Evolutionary conservation across 1,140 invertebrate genomes (phyloP).

Genomic region (Centruroides sculpturatus): DNA sequence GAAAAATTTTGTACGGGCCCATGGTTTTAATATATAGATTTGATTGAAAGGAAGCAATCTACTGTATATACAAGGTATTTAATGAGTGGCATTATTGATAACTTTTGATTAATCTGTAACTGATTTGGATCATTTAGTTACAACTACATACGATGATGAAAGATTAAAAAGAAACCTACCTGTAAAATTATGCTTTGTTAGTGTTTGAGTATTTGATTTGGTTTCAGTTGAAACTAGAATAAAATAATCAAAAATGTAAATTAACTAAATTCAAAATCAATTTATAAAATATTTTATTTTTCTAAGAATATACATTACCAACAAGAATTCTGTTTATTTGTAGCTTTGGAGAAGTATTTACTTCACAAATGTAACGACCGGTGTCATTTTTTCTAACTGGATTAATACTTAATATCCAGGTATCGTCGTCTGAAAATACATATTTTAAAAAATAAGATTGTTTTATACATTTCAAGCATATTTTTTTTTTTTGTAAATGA

Average conservation of each 20-base stretch:
- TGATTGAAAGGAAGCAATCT: no score
- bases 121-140: no score
- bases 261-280: constrained; percentile 1
- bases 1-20: no score
- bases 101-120: no score
- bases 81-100: no score
- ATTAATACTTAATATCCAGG: constrained; percentile 67
- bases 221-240: neutral
- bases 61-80: no score
- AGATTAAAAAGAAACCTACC: neutral
- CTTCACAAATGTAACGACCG: constrained; percentile 63
- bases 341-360: constrained; percentile 59
- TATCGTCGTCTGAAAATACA: constrained; percentile 46
- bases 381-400: constrained; percentile 47
- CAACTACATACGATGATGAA: no score
- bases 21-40: no score
- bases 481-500: neutral
- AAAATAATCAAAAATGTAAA: neutral
- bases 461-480: no score
- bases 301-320: constrained; percentile 7
- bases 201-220: neutral
- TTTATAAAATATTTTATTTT: neutral
- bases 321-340: constrained; percentile 53
- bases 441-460: no score
- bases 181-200: constrained; percentile 11